These are phyloP conservation scores for Nephila pilipes DNA, from an alignment of 1,140 invertebrate species.

Conservation along the genomic window DNA sequence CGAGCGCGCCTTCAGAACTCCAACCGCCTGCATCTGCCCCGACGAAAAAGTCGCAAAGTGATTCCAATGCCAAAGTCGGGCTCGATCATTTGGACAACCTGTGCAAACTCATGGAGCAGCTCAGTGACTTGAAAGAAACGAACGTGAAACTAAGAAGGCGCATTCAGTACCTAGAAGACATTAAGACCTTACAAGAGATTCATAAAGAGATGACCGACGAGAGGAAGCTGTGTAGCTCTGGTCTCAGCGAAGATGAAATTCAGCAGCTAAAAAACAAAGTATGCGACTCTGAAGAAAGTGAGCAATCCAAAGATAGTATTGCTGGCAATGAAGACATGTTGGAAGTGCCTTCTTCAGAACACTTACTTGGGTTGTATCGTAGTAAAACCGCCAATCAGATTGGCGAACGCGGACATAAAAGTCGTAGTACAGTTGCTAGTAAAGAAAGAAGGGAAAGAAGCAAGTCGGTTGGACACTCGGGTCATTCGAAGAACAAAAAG, in stretches of 20 bases:
- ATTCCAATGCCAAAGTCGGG: conserved; percentile 80
- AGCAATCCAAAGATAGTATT: conserved; percentile 45
- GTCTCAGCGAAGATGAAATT: conserved; percentile 72
- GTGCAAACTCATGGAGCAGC: conserved; percentile 88
- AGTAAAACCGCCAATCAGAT: conserved; percentile 69
- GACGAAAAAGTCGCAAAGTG: conserved; percentile 43
- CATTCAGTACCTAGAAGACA: conserved; percentile 87
- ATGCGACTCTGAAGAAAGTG: background rate
- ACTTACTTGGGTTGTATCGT: conserved; percentile 49
- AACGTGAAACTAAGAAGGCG: conserved; percentile 86
- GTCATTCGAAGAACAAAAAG: conserved; percentile 78
- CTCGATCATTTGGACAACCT: conserved; percentile 89
- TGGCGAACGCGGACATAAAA: conserved; percentile 60
- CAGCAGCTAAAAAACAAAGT: conserved; percentile 48
- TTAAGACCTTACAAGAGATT: conserved; percentile 86
- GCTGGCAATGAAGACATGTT: background rate
- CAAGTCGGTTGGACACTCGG: conserved; percentile 72
- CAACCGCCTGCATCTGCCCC: background rate
- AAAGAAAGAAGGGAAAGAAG: conserved; percentile 74
- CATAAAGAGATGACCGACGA: conserved; percentile 76
- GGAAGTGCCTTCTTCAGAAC: conserved; percentile 1
- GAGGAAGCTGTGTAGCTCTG: conserved; percentile 61
- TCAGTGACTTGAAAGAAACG: conserved; percentile 87
- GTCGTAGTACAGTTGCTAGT: conserved; percentile 13
- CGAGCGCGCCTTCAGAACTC: background rate